These are phyloP conservation scores for Pammene aurita DNA, from an alignment of 2,888 invertebrate species.

Conservation along the genomic window DNA sequence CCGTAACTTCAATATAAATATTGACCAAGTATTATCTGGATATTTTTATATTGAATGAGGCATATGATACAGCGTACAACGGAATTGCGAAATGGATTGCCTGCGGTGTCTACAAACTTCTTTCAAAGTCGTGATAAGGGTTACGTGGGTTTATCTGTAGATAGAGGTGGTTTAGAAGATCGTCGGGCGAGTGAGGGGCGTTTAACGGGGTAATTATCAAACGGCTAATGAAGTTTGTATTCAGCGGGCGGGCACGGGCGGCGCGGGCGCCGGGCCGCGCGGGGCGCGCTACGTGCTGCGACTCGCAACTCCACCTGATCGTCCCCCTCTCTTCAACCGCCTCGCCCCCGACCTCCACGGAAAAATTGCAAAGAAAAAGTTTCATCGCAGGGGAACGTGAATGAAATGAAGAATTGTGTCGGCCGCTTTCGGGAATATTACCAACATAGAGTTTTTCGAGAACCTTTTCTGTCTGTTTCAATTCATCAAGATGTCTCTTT, in stretches of 20 bases:
- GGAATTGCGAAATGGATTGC: conserved; percentile 34
- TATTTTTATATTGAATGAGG: background rate
- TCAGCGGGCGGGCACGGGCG: conserved; percentile 74
- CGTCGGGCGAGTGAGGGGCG: conserved; percentile 75
- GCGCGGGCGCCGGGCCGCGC: conserved; percentile 44
- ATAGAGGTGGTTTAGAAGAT: conserved; percentile 65
- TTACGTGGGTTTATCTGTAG: conserved; percentile 44
- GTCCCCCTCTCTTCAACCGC: conserved; percentile 62
- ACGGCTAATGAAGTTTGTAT: conserved; percentile 84
- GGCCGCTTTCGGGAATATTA: conserved; percentile 81
- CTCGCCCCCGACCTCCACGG: conserved; percentile 76
- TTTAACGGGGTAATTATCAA: conserved; percentile 84
- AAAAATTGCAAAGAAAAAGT: conserved; percentile 84
- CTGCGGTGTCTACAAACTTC: conserved; percentile 29
- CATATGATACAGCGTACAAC: conserved; percentile 30
- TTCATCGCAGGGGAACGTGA: conserved; percentile 83
- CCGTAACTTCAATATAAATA: no score
- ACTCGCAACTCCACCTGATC: conserved; percentile 81
- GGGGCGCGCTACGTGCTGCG: conserved; percentile 75
- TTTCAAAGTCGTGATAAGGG: conserved; percentile 24
- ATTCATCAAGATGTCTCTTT: conserved; percentile 69
- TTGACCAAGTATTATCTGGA: no score
- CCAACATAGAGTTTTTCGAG: conserved; percentile 74
- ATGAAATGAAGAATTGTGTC: conserved; percentile 82
- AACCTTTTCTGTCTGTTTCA: conserved; percentile 78